phyloP scores from a whole-genome alignment of 2,888 invertebrate genomes.

The Adelognathus sp. region DNA sequence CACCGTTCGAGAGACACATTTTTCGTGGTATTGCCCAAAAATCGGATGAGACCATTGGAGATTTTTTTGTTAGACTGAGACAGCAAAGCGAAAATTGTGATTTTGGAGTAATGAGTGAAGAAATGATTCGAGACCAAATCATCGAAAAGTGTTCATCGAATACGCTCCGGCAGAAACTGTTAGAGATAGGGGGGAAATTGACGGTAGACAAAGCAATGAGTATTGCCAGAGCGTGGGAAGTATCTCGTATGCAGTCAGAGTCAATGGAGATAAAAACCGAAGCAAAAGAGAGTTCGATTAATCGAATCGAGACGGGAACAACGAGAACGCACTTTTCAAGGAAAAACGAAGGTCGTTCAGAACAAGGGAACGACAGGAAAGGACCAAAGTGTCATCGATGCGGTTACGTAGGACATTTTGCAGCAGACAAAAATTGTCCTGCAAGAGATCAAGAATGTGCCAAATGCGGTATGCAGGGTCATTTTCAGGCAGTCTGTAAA shows the following conservation, averaged over 20 bases:
- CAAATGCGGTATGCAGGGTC: constrained; percentile 61
- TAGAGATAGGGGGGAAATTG: constrained; percentile 54
- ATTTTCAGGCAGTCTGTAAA: constrained; percentile 63
- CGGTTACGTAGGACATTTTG: constrained; percentile 49
- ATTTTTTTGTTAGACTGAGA: constrained; percentile 41
- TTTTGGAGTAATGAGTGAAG: constrained; percentile 27
- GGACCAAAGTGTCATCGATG: constrained; percentile 53
- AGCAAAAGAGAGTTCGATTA: neutral
- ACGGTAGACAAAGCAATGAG: constrained; percentile 55
- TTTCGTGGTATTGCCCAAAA: constrained; percentile 44
- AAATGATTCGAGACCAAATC: constrained; percentile 54
- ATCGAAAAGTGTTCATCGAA: constrained; percentile 54
- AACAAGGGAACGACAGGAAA: constrained; percentile 5
- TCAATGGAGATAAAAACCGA: constrained; percentile 24
- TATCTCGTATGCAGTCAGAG: constrained; percentile 25
- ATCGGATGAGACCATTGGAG: constrained; percentile 24
- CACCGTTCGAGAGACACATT: constrained; percentile 51
- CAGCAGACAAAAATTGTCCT: constrained; percentile 59
- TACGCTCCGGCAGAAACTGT: constrained; percentile 55
- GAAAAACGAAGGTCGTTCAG: constrained; percentile 12
- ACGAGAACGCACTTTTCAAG: too few species aligned
- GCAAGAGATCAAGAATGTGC: constrained; percentile 62
- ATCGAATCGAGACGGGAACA: too few species aligned
- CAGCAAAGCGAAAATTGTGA: constrained; percentile 52
- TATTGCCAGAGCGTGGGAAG: constrained; percentile 59